Conservation (phyloP, 2,797 vertebrate genomes). For the Merluccius polli region DNA sequence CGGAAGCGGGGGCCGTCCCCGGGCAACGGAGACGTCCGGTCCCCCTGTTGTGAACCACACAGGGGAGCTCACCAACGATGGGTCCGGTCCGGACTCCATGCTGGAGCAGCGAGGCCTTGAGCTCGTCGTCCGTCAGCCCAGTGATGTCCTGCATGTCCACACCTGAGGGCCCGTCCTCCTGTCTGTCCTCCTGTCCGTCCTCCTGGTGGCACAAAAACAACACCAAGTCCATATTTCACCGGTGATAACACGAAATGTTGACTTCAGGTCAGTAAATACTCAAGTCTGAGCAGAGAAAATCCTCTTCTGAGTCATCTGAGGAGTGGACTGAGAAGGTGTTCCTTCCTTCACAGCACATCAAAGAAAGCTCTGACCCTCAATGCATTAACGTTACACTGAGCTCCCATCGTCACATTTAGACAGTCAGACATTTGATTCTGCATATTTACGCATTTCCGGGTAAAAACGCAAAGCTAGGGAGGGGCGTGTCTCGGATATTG, state of each 20-base stretch:
- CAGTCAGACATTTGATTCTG: too few relatives aligned
- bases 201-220: slow-evolving; percentile 14
- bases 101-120: slow-evolving; percentile 67
- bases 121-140: slow-evolving; percentile 71
- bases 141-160: slow-evolving; percentile 59
- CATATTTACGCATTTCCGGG: too few relatives aligned
- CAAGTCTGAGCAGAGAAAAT: neutral
- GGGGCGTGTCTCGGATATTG: too few relatives aligned
- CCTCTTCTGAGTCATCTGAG: neutral
- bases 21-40: too few relatives aligned
- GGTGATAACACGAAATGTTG: neutral
- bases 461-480: too few relatives aligned
- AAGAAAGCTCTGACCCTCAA: too few relatives aligned
- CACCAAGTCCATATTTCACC: neutral
- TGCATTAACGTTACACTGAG: too few relatives aligned
- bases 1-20: too few relatives aligned
- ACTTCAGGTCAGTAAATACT: neutral
- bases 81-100: slow-evolving; percentile 78
- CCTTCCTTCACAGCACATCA: too few relatives aligned
- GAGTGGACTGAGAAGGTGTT: too few relatives aligned
- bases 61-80: slow-evolving; percentile 73
- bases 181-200: slow-evolving; percentile 19
- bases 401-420: too few relatives aligned
- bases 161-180: neutral
- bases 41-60: too few relatives aligned